Base-by-base conservation (phyloP, 37 sponge, comb jelly and placozoan species). In the Lycopodina hypogea region DNA sequence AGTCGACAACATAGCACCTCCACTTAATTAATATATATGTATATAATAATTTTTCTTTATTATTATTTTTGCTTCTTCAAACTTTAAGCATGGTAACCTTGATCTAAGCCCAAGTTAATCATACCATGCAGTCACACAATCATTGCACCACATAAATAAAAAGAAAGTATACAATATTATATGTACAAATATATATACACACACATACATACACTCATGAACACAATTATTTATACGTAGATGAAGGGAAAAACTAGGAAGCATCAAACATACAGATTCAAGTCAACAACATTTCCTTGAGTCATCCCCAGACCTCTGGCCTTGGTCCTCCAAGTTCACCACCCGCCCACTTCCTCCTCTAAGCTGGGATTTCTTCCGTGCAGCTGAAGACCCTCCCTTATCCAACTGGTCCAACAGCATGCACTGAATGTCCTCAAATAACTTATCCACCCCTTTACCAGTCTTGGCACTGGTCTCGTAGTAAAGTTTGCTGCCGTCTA, bases 401-500 rank as follows among this genome's bases (percentile, higher is more conserved):
- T 74, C 70, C 41, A 81, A 24, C 48, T 87, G 78, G 12, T 76
- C 58, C 19, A 91, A 55, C 12, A 88, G 29, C 33, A 83, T 83
- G 24, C 70, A 62, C 72, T 91, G 75, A 36, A 91, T 84, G 64
- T 76, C 77, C 11, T 82, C 78, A 86, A 95, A 95, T 17, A 91
- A 59, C 61, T 83, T 84, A 39, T 62, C 52, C 28, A 95, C 95
- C 36, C 87, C 87, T 15, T 78, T 75, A 8, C 92, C 95, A 11
- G 87, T 76, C 56, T 88, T 84, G 45, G 92, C 76, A 80, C 95
- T 95, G 23, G 92, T 91, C 56, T 88, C 89, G 80, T 88, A 95
- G 61, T 86, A 94, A 0, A 83, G 75, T 23, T 79, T 68, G 14
- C 71, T 56, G 0, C 76, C 74, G 62, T 83, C 66, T 14, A 91